Base-by-base conservation (phyloP, 2,113 vertebrate genomes). In the Malurus elegans region DNA sequence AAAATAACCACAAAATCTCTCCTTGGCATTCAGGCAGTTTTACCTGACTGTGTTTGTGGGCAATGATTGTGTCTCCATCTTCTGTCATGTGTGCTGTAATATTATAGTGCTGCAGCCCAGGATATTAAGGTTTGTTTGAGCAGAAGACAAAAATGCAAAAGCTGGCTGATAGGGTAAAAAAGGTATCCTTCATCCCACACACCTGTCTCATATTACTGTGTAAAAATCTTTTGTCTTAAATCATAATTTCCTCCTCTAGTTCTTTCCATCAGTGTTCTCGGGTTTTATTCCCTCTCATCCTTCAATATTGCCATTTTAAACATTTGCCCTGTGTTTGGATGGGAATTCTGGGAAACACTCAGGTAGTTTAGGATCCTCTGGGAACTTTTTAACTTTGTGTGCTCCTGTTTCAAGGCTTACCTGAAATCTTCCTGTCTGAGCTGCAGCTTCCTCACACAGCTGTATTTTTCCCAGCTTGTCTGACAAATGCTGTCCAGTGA, bases 171-270 rank as follows among this genome's bases (percentile, higher is more conserved):
- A 38, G 19, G 23, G 18, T 56, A 7, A 45, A 85, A 67, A 51
- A 58, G 4, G 5, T 5, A 12, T 5, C 5, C 11, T 74, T 58
- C 3, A 18, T 58, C 7, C 21, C 32, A 14, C 5, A 31, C 1
- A 3, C 5, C 18, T 51, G 7, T 42, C 14, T 13, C 6, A 6
- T 24, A 34, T 29, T 48, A 11, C 18, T 40, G 1, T 12, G 5
- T 36, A 28, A 72, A 65, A 31, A 44, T 3, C 3, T 20, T 58
- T 21, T 7, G 4, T 61, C 36, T 86, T 82, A n/a, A 42, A 65
- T n/a, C 16, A 38, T 26, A 0, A 12, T 42, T 90, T 82, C 24
- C 8, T 7, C 5, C 32, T 62, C 20, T 61, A 50, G 6, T 14
- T 83, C 5, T 86, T 38, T 70, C 66, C 18, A 23, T 61, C 32